These are phyloP conservation scores for Tuta absoluta DNA, from an alignment of 2,888 invertebrate genomes.

Conservation along the genomic window DNA sequence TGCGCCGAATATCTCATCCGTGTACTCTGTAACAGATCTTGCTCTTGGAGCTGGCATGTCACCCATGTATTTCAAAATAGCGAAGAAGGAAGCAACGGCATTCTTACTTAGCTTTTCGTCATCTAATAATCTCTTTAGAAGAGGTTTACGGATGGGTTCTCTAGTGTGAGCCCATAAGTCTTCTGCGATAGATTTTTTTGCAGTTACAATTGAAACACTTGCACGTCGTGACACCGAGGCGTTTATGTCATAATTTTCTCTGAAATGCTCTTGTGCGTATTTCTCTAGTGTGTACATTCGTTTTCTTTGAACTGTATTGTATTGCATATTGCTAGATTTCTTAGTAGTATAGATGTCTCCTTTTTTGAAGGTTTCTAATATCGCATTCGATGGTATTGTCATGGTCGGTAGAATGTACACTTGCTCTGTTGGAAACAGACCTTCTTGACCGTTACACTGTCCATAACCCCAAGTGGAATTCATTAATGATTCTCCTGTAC, in stretches of 20 bases:
- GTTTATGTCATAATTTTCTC: constrained; percentile 73
- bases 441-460: constrained; percentile 85
- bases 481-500: constrained; percentile 88
- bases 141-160: constrained; percentile 90
- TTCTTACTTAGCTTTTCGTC: constrained; percentile 87
- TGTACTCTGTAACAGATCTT: constrained; percentile 89
- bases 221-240: constrained; percentile 83
- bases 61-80: constrained; percentile 91
- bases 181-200: constrained; percentile 83
- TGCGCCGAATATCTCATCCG: constrained; percentile 92
- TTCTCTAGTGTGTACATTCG: constrained; percentile 91
- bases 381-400: constrained; percentile 85
- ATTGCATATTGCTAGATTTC: constrained; percentile 64
- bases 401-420: constrained; percentile 93
- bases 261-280: constrained; percentile 91
- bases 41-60: constrained; percentile 92
- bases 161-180: constrained; percentile 92
- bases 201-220: constrained; percentile 84
- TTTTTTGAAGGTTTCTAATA: constrained; percentile 84
- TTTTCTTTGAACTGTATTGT: constrained; percentile 82
- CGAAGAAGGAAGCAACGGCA: constrained; percentile 87
- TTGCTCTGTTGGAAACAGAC: constrained; percentile 92
- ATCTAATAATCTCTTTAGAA: constrained; percentile 87
- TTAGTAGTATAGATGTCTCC: constrained; percentile 75
- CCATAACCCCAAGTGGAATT: constrained; percentile 88